Evolutionary conservation across 2,113 vertebrate species (phyloP).

Genomic region (Camelus bactrianus): DNA sequence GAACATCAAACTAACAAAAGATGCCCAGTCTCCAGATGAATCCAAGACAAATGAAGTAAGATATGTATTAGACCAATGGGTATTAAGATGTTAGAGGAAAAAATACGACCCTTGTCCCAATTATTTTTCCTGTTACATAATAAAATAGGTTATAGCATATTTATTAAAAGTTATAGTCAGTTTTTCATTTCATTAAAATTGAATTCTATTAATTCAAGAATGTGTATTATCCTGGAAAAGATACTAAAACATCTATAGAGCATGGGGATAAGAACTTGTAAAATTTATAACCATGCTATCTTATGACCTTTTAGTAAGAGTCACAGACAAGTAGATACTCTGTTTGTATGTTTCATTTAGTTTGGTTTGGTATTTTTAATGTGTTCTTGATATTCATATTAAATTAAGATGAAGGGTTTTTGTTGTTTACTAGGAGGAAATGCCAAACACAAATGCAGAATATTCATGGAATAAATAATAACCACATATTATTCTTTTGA

Average conservation of each 20-base stretch:
- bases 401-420: neutral
- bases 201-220: neutral
- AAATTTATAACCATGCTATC: neutral
- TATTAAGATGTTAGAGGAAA: constrained; percentile 11
- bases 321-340: neutral
- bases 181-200: constrained; percentile 7
- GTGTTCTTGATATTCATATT: neutral
- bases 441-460: neutral
- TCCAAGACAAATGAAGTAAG: constrained; percentile 96
- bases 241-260: neutral
- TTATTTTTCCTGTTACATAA: neutral
- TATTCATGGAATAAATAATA: constrained; percentile 19
- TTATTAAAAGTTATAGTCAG: neutral
- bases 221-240: constrained; percentile 22
- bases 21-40: constrained; percentile 97
- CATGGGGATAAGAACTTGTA: neutral
- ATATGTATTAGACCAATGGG: neutral
- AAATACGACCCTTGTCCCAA: neutral
- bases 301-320: neutral
- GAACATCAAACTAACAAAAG: constrained; percentile 98
- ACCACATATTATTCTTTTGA: neutral
- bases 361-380: constrained; percentile 39
- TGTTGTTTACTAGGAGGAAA: neutral
- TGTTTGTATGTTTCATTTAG: neutral
- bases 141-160: neutral